Conservation (phyloP, 1,140 invertebrate genomes). For the Aleiodes sp. region DNA sequence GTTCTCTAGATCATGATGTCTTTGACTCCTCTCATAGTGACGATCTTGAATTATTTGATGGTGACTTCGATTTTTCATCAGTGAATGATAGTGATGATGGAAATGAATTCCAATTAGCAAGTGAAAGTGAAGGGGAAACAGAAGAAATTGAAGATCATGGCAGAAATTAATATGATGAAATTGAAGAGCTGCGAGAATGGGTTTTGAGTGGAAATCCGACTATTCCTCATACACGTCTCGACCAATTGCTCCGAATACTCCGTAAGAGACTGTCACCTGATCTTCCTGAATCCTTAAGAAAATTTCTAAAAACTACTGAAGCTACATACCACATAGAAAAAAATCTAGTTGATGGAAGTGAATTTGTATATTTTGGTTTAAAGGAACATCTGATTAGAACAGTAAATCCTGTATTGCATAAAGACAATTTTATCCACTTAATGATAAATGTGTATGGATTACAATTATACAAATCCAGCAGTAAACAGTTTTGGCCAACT, state of each 20-base stretch:
- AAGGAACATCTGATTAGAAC: neutral
- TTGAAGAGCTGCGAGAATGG: slow-evolving; percentile 34
- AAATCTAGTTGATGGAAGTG: neutral
- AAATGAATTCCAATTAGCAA: no score
- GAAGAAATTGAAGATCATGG: no score
- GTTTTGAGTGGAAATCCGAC: slow-evolving; percentile 22
- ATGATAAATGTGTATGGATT: slow-evolving; percentile 22
- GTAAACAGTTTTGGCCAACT: slow-evolving; percentile 26
- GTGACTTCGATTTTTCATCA: no score
- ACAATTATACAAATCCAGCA: slow-evolving; percentile 35
- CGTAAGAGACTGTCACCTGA: slow-evolving; percentile 22
- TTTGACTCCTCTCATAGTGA: no score
- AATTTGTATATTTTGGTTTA: slow-evolving; percentile 28
- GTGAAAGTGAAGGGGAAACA: no score
- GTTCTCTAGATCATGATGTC: no score
- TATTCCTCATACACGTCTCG: slow-evolving; percentile 34
- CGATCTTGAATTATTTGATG: no score
- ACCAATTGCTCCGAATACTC: slow-evolving; percentile 33
- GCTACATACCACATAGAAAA: neutral
- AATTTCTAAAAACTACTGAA: slow-evolving; percentile 16
- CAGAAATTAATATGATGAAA: neutral
- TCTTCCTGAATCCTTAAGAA: slow-evolving; percentile 15
- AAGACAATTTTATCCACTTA: neutral
- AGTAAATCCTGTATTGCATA: slow-evolving; percentile 8
- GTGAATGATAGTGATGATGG: no score